Base-by-base conservation (phyloP, 2,888 invertebrate genomes). In the Sminthurides aquaticus region DNA sequence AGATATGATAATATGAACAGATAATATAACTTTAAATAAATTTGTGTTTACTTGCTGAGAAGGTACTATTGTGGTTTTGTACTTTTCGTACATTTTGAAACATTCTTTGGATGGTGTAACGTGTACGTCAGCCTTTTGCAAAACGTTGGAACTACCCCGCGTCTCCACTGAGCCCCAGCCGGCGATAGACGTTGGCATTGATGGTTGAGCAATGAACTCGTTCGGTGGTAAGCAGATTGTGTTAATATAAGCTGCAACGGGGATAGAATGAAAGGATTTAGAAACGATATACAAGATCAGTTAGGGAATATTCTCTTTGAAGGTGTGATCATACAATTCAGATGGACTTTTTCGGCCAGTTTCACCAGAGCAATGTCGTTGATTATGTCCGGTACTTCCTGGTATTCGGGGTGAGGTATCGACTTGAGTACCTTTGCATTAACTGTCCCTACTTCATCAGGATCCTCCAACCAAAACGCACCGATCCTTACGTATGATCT, bases 341-440 rank as follows among this genome's bases (percentile, higher is more conserved):
- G 22, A 3, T 48, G 48, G 2, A 49, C 63, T 43, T 59, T 58
- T n/a, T 43, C 28, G 20, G 15, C 49, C 1, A 67, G 61, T 61
- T 61, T 57, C 1, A 67, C 43, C 18, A 67, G 48, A n/a, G 67
- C 67, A 29, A 67, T 67, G 25, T 67, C 67, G 49, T 67, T 60
- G 24, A 60, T 60, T 24, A 67, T 55, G 8, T 57, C 61, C 20
- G 64, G 67, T 18, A 60, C 24, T 52, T 67, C 61, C 49, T 60
- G 20, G 43, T 61, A 67, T n/a, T 34, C 28, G 2, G 64, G 60
- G 54, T 67, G 67, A 34, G 56, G 60, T 54, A 61, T 28, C 5
- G 61, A 25, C 49, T 56, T 25, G 11, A n/a, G n/a, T 2, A 67
- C 58, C 24, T 3, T 3, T 15, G 64, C 49, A 27, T 61, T 62